Base-by-base conservation (phyloP, 2,888 invertebrate species). In the Tholera decimalis region DNA sequence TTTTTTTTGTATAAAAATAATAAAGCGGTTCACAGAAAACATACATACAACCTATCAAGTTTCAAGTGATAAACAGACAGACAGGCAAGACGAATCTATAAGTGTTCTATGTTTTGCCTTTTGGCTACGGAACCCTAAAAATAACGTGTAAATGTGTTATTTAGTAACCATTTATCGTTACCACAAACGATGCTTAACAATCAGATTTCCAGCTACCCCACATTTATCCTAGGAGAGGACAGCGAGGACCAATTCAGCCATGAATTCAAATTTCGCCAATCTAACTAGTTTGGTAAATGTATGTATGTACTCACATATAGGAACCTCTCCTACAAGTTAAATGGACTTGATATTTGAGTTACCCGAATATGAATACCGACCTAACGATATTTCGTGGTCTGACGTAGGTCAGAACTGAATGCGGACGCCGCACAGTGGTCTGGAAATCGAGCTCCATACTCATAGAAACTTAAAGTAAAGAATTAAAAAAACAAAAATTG, bases 331-430 rank as follows among this genome's bases (percentile, higher is more conserved):
- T 9, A 24, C 43, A 69, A 66, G 22, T 58, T 69, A 43, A 49
- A 66, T 58, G 58, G 47, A 66, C 59, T 49, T 58, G 9, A 3
- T 51, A 26, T 61, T 71, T 67, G 51, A 46, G 46, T 71, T 61
- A 18, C n/a, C n/a, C 5, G 9, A 44, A 51, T 67, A 60, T 71
- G 26, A 59, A n/a, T 20, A 11, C 9, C 15, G 24, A 44, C 20
- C 11, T 47, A 47, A 47, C 28, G 15, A 70, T 60, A 51, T 51
- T 50, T 46, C 28, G 28, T 47, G 9, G 39, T 39, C 0, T 68
- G 26, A 57, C 26, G 15, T 26, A 57, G 39, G 47, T 57, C 58
- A 33, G 39, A 51, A 39, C 8, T 30, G 7, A 9, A 43, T 8
- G 11, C n/a, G 26, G 15, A 28, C 6, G 11, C 22, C 11, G 11